phyloP scores from a whole-genome alignment of 1,140 invertebrate genomes.

The Drosophila ercepeae region DNA sequence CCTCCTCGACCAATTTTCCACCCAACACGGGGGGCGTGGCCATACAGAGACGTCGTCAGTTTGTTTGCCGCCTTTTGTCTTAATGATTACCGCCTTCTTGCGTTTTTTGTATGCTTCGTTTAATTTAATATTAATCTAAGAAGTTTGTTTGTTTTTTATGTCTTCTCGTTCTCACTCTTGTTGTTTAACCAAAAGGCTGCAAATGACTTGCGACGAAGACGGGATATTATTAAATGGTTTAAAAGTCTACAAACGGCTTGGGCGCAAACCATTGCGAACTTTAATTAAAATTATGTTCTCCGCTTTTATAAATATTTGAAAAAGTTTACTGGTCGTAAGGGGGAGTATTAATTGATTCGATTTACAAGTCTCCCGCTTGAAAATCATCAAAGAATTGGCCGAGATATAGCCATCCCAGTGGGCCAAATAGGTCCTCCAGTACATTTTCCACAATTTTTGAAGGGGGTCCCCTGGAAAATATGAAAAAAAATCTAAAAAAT shows the following conservation, averaged over 20 bases:
- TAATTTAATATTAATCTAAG: conserved; percentile 83
- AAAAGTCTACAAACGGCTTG: not conserved
- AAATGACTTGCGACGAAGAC: conserved; percentile 26
- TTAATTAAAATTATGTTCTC: not conserved
- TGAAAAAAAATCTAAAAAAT: too few species aligned
- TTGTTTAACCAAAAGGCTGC: conserved; percentile 33
- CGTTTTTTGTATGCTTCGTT: conserved; percentile 81
- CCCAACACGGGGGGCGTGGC: not conserved
- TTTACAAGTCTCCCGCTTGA: too few species aligned
- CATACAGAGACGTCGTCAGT: conserved; percentile 24
- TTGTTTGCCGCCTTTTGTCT: conserved; percentile 53
- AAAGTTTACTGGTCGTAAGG: too few species aligned
- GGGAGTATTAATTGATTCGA: too few species aligned
- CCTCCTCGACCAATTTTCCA: not conserved
- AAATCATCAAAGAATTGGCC: too few species aligned
- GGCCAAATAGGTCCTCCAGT: too few species aligned
- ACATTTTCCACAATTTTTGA: too few species aligned
- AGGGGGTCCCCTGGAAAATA: too few species aligned
- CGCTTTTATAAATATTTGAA: not conserved
- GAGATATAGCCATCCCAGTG: too few species aligned
- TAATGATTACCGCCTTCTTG: conserved; percentile 78
- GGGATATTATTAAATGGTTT: conserved; percentile 15
- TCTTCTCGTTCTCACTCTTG: conserved; percentile 16
- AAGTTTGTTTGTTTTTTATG: conserved; percentile 71
- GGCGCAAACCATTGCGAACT: not conserved